phyloP scores from a whole-genome alignment of 2,797 vertebrate species.

The Aselliscus stoliczkanus region DNA sequence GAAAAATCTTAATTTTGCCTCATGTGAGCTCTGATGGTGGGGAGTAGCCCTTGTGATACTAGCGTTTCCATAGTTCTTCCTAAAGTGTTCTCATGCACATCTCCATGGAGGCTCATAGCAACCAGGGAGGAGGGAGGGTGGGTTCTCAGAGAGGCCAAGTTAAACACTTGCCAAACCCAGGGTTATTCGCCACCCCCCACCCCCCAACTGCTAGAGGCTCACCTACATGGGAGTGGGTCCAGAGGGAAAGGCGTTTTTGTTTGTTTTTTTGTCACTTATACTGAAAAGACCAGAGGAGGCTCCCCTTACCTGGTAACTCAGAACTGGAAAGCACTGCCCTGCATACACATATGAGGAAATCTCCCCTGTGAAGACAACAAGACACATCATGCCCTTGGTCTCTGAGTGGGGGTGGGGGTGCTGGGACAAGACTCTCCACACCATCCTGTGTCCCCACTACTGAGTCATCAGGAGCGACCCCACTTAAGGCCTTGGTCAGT shows the following conservation, averaged over 20 bases:
- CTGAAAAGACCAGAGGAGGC: constrained; percentile 14
- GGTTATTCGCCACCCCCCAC: neutral
- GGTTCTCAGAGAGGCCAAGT: neutral
- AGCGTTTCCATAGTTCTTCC: neutral
- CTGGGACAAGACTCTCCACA: neutral
- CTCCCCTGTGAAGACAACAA: neutral
- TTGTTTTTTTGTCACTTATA: neutral
- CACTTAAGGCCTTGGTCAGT: neutral
- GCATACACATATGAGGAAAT: neutral
- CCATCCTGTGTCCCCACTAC: neutral
- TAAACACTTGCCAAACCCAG: neutral
- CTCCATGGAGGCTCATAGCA: neutral
- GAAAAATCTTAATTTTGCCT: neutral
- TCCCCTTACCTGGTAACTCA: constrained; percentile 13
- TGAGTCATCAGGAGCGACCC: neutral
- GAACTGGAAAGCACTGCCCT: neutral
- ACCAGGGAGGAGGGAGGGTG: too few relatives aligned
- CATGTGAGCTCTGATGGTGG: neutral
- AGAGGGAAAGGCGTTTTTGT: neutral
- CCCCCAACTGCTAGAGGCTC: neutral
- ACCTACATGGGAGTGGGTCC: neutral
- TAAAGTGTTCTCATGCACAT: neutral
- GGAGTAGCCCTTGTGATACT: neutral
- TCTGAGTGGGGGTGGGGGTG: neutral
- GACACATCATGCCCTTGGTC: too few relatives aligned